Percentiles rank a stretch among this genome's conserved stretches.
phyloP scores from a whole-genome alignment of 1,140 invertebrate genomes.

The Trichonephila inaurata region DNA sequence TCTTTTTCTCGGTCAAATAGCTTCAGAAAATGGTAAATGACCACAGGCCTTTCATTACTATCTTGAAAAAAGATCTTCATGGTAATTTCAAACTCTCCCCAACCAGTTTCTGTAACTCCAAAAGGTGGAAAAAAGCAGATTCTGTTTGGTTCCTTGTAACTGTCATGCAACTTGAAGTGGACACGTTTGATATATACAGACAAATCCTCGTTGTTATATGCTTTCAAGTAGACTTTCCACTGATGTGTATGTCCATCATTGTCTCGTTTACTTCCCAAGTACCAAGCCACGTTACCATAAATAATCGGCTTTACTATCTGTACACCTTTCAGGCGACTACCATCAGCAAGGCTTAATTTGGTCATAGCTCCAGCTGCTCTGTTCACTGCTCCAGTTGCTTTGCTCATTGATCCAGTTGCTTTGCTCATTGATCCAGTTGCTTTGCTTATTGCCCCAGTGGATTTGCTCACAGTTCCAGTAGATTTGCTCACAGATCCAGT shows the following conservation, averaged over 20 bases:
- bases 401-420: neutral
- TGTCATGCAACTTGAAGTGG: conserved; percentile 98
- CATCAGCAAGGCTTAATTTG: neutral
- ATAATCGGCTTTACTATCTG: conserved; percentile 97
- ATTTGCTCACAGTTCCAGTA: no score
- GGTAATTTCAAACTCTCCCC: conserved; percentile 99
- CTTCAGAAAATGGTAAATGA: conserved; percentile 82
- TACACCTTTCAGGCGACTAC: conserved; percentile 92
- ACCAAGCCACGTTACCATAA: conserved; percentile 95
- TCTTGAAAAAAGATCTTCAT: conserved; percentile 99
- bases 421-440: no score
- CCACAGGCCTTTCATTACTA: conserved; percentile 90
- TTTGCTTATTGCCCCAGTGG: no score
- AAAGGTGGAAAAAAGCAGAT: conserved; percentile 87
- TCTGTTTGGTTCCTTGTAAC: conserved; percentile 96
- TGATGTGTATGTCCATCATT: conserved; percentile 99
- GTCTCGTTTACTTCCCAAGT: conserved; percentile 97
- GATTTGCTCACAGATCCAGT: no score
- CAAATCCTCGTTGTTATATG: conserved; percentile 93
- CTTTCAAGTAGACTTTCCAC: conserved; percentile 99
- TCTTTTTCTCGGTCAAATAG: conserved; percentile 67
- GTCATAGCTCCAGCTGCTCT: neutral
- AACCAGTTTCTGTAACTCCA: conserved; percentile 98
- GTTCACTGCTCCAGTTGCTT: neutral
- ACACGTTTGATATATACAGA: conserved; percentile 97